Evolutionary conservation across 1,140 invertebrate species (phyloP).

Genomic region (Gonatopus flavifemur): DNA sequence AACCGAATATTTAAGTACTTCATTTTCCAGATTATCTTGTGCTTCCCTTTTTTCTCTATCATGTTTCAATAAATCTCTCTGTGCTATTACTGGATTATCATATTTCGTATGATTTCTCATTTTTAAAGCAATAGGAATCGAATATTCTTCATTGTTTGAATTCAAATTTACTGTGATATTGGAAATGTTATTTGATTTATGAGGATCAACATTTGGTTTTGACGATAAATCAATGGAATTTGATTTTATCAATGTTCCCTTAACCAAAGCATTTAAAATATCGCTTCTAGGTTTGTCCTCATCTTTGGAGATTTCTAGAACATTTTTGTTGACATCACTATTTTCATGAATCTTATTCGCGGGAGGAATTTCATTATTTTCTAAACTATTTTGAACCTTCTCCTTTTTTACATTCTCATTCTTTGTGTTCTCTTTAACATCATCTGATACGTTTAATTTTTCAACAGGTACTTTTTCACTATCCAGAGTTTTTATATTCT

Average conservation of each 20-base stretch:
- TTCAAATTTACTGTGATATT: slow-evolving; percentile 5
- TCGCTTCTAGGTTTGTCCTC: slow-evolving; percentile 25
- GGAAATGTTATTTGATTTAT: slow-evolving; percentile 10
- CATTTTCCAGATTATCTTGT: background rate
- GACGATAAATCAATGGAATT: slow-evolving; percentile 9
- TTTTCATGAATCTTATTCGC: background rate
- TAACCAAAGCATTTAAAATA: slow-evolving; percentile 47
- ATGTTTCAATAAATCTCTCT: slow-evolving; percentile 43
- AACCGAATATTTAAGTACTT: slow-evolving; percentile 7
- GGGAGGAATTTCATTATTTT: slow-evolving; percentile 5
- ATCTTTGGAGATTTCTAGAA: slow-evolving; percentile 3
- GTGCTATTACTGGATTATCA: slow-evolving; percentile 13
- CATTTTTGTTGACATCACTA: background rate
- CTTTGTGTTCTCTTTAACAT: slow-evolving; percentile 4
- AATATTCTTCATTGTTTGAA: slow-evolving; percentile 18
- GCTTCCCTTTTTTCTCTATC: slow-evolving; percentile 40
- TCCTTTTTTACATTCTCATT: slow-evolving; percentile 7
- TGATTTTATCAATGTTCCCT: slow-evolving; percentile 22
- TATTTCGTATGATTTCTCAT: slow-evolving; percentile 37
- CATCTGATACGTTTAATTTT: background rate
- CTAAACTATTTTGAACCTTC: slow-evolving; percentile 7
- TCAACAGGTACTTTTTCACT: background rate
- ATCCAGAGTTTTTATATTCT: background rate
- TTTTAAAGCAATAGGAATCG: slow-evolving; percentile 41
- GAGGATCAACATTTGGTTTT: slow-evolving; percentile 8